Evolutionary conservation across 2,888 invertebrate genomes (phyloP), one percentile per base, ranked within the genome.

Genomic region (Aphodius sticticus): DNA sequence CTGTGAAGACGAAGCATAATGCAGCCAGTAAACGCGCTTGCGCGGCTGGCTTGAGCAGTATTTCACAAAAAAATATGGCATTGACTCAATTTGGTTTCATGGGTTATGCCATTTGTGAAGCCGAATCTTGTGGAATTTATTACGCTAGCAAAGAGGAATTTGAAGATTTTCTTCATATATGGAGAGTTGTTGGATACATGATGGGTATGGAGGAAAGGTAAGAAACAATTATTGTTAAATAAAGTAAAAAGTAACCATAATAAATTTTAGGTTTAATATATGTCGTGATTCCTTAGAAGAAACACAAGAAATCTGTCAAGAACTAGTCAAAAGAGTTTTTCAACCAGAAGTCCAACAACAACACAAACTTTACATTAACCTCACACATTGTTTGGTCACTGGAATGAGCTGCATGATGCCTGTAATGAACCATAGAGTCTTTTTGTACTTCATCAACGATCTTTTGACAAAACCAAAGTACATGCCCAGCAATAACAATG

Each of bases 41-140:
- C 7, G 86, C 89, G 12, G 89, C 89, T 0, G 89, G 92, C 6
- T 83, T 90, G 2, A 92, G 92, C 0, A 89, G 91, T 69, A 93
- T 97, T 69, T 93, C 94, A 0, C 97, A 97, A 87, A 92, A 94
- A 82, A 97, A 97, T 86, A 93, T 98, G 92, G 95, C 95, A 0
- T 87, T 97, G 9, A 96, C 97, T 0, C 96, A 96, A 88, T 96
- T 96, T 86, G 97, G 96, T 3, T 97, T 97, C 87, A 92, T 97
- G 86, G 97, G 96, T 0, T 93, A 93, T 83, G 90, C 93, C 0
- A 87, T 96, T 0, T 86, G 95, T 6, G 92, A 92, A 77, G 92
- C 93, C 0, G 91, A 93, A 79, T 88, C 91, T 78, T 91, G 96
- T 75, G 95, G 96, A 0, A 89, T 97, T 14, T 87, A 91, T 7